Conservation (phyloP, 2,888 invertebrate species). For the Lucinisca nassula region DNA sequence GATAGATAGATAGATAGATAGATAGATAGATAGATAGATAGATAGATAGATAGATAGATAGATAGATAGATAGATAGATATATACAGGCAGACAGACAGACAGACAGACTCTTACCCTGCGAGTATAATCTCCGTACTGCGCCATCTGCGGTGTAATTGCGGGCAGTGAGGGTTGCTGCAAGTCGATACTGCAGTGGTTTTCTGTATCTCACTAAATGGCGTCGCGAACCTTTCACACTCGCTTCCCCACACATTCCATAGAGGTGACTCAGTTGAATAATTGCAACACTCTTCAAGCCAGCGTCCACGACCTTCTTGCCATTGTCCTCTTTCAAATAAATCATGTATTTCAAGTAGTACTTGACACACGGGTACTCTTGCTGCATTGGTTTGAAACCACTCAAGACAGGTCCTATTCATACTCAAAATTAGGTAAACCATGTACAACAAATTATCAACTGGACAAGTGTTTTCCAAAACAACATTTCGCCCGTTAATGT, state of each 20-base stretch:
- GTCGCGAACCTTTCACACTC: too few species aligned
- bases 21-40: slow-evolving; percentile 1
- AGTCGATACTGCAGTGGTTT: too few species aligned
- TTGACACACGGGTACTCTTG: not conserved
- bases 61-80: slow-evolving; percentile 12
- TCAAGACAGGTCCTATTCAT: not conserved
- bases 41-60: slow-evolving; percentile 13
- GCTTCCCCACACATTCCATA: too few species aligned
- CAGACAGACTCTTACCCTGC: not conserved
- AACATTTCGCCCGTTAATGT: not conserved
- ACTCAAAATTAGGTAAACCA: not conserved
- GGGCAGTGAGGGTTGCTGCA: too few species aligned
- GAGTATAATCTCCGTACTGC: too few species aligned
- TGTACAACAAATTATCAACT: not conserved
- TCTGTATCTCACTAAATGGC: too few species aligned
- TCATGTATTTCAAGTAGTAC: not conserved
- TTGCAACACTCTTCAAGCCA: not conserved
- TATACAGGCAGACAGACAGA: not conserved
- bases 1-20: not conserved
- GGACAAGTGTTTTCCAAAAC: not conserved
- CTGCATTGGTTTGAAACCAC: not conserved
- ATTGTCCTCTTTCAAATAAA: not conserved
- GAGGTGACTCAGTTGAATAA: too few species aligned
- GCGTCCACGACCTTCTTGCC: not conserved
- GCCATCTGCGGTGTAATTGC: too few species aligned